Evolutionary conservation across 35 echinoderm and acorn worm species (phyloP).

Genomic region (Nesometra sesokonis): DNA sequence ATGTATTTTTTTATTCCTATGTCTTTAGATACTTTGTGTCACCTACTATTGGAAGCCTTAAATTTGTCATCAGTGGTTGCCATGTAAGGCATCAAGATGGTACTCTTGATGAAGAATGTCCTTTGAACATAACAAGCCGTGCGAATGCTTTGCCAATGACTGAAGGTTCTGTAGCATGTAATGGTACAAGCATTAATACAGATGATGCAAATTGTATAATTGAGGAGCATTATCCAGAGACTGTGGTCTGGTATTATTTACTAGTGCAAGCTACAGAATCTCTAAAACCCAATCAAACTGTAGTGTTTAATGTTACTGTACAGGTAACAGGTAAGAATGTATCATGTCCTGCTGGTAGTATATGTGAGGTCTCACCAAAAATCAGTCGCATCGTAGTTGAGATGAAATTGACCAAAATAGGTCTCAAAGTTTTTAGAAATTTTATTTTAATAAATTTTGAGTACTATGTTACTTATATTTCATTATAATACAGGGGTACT

Average conservation of each 20-base stretch:
- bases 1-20: too few relatives aligned
- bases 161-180: not conserved
- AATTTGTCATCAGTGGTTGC: not conserved
- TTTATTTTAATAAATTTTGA: too few relatives aligned
- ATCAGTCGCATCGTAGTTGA: too few relatives aligned
- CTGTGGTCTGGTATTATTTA: not conserved
- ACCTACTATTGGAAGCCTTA: not conserved
- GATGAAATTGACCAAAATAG: too few relatives aligned
- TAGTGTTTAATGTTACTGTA: not conserved
- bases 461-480: too few relatives aligned
- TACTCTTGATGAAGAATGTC: not conserved
- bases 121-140: not conserved
- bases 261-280: not conserved
- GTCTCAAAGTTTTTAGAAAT: too few relatives aligned
- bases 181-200: not conserved
- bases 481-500: too few relatives aligned
- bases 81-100: not conserved
- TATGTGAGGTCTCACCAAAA: too few relatives aligned
- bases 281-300: not conserved
- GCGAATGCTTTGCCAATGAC: not conserved
- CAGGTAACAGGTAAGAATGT: not conserved
- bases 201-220: not conserved
- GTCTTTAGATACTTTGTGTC: not conserved
- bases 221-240: not conserved
- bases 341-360: too few relatives aligned